Evolutionary conservation across 2,113 vertebrate species (phyloP).

Genomic region (Mus spicilegus): DNA sequence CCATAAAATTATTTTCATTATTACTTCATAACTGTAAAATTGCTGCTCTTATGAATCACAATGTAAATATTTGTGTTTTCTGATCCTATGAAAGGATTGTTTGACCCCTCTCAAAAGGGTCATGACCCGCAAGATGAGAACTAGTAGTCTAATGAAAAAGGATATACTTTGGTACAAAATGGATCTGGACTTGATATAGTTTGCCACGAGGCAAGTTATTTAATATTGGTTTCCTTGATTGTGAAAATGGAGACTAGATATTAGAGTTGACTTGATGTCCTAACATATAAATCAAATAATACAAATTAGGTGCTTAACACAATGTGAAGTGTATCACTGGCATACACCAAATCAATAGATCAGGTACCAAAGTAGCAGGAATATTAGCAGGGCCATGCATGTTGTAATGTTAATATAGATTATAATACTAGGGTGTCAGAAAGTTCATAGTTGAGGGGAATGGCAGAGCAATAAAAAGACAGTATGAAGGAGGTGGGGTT

Average conservation of each 20-base stretch:
- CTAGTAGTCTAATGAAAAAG: neutral
- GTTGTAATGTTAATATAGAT: neutral
- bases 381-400: neutral
- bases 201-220: neutral
- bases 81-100: neutral
- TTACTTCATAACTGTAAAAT: neutral
- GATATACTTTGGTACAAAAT: neutral
- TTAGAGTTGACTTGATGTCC: neutral
- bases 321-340: neutral
- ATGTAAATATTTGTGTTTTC: neutral
- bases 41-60: neutral
- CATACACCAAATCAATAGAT: neutral
- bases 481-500: neutral
- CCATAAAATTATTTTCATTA: neutral
- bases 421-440: neutral
- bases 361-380: neutral
- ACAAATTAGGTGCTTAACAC: neutral
- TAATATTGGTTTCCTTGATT: slow-evolving; percentile 1
- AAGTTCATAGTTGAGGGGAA: neutral
- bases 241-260: neutral
- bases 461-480: neutral
- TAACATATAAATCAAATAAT: slow-evolving; percentile 36
- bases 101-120: neutral
- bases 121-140: neutral
- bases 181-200: slow-evolving; percentile 22